A percentile compares a stretch with the other conserved stretches of the same genome.
These are phyloP conservation scores for Pseudomugil tenellus DNA, from an alignment of 2,797 vertebrate genomes.

Conservation along the genomic window DNA sequence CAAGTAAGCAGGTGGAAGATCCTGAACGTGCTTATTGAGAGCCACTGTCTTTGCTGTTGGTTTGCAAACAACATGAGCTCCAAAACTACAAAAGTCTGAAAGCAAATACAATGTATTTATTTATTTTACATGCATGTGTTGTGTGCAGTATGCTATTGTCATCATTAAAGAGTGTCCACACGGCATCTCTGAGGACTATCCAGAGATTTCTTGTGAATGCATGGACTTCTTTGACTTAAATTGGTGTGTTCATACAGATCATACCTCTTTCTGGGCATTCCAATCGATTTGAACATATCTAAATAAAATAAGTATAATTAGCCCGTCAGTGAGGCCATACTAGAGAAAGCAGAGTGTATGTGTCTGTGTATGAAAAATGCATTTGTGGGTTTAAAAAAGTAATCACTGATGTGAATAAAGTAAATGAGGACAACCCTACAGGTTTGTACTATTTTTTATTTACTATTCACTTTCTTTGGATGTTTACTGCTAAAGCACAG, in stretches of 20 bases:
- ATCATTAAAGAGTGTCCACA: not conserved
- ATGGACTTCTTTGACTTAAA: not conserved
- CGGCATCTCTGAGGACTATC: not conserved
- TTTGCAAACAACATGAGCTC: constrained; percentile 32
- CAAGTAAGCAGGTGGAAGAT: constrained; percentile 35
- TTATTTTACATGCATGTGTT: not conserved
- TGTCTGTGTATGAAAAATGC: not conserved
- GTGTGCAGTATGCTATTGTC: no score
- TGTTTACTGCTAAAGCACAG: no score
- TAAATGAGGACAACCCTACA: constrained; percentile 48
- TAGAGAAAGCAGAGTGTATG: constrained; percentile 8
- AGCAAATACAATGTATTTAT: constrained; percentile 23
- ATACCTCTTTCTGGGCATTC: not conserved
- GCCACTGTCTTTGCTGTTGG: constrained; percentile 47
- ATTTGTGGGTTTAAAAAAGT: constrained; percentile 27
- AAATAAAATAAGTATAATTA: not conserved
- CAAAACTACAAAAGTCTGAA: constrained; percentile 40
- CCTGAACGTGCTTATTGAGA: constrained; percentile 20
- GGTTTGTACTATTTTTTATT: constrained; percentile 44
- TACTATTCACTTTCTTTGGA: constrained; percentile 52
- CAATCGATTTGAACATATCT: not conserved
- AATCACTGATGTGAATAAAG: constrained; percentile 47
- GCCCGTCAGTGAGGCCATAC: not conserved
- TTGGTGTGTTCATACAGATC: not conserved
- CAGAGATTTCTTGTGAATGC: not conserved